phyloP scores from a whole-genome alignment of 2,113 vertebrate species.

The Herpailurus yagouaroundi region DNA sequence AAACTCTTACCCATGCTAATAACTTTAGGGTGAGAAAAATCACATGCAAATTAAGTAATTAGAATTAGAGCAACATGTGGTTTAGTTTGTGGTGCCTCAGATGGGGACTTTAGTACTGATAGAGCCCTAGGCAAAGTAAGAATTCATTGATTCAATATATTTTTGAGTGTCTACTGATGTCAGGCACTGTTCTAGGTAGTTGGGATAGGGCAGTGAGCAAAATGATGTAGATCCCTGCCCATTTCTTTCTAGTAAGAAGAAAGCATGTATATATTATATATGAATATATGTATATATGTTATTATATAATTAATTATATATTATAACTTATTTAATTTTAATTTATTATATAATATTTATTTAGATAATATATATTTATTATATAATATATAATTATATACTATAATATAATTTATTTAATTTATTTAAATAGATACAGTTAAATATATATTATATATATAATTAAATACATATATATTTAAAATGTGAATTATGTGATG shows the following conservation, averaged over 20 bases:
- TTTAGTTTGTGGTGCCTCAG: neutral
- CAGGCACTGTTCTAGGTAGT: neutral
- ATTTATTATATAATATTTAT: no score
- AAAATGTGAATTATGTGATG: neutral
- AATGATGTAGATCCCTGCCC: neutral
- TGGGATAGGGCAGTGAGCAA: neutral
- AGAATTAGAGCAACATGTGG: neutral
- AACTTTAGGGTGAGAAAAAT: neutral
- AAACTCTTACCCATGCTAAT: neutral
- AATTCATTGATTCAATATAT: neutral
- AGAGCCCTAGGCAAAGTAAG: neutral
- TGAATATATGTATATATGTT: neutral
- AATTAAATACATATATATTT: neutral
- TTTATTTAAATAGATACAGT: no score
- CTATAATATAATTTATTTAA: no score
- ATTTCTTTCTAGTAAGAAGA: neutral
- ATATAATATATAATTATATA: no score
- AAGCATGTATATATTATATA: neutral
- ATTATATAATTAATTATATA: neutral
- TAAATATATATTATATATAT: no score
- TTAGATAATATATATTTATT: no score
- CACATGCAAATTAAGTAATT: neutral
- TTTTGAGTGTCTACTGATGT: neutral
- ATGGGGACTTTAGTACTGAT: no score
- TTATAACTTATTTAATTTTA: no score